Conservation (phyloP, 2,888 invertebrate genomes). For the Stenodera caucasica region DNA sequence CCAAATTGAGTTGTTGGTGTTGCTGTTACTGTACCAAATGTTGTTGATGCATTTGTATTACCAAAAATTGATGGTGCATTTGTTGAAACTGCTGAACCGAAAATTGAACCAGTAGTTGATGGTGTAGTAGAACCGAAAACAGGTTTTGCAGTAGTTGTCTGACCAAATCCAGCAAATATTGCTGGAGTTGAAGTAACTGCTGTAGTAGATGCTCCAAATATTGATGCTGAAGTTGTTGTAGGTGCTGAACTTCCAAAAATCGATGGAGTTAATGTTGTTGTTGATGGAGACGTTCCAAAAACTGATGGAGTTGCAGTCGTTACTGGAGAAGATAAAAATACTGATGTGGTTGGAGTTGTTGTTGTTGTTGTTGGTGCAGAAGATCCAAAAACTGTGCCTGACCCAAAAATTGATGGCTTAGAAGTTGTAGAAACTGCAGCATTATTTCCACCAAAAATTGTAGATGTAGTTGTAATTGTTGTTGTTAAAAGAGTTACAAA, state of each 20-base stretch:
- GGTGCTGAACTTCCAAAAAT: constrained; percentile 30
- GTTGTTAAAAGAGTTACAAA: constrained; percentile 2
- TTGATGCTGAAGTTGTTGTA: constrained; percentile 22
- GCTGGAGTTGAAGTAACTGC: constrained; percentile 23
- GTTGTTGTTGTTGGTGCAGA: constrained; percentile 20
- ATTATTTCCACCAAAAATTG: constrained; percentile 14
- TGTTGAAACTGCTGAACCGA: constrained; percentile 22
- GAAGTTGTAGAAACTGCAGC: constrained; percentile 6
- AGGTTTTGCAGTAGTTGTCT: constrained; percentile 27
- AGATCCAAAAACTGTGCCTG: constrained; percentile 25
- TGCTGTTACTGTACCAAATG: constrained; percentile 34
- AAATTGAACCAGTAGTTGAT: constrained; percentile 25
- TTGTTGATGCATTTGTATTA: constrained; percentile 31
- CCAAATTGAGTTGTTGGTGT: constrained; percentile 17
- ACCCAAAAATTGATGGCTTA: constrained; percentile 24
- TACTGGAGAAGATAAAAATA: constrained; percentile 34
- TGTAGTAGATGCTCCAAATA: constrained; percentile 21
- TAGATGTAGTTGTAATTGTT: not conserved
- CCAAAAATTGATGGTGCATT: constrained; percentile 26
- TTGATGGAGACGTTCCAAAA: constrained; percentile 34
- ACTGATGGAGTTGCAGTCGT: constrained; percentile 42
- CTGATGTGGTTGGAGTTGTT: constrained; percentile 41
- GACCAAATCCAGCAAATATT: constrained; percentile 19
- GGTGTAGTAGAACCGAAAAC: constrained; percentile 50
- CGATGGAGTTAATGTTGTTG: constrained; percentile 18